Evolutionary conservation across 2,113 vertebrate genomes (phyloP), one percentile per base, ranked within the genome.

Genomic region (Erpornis zantholeuca): DNA sequence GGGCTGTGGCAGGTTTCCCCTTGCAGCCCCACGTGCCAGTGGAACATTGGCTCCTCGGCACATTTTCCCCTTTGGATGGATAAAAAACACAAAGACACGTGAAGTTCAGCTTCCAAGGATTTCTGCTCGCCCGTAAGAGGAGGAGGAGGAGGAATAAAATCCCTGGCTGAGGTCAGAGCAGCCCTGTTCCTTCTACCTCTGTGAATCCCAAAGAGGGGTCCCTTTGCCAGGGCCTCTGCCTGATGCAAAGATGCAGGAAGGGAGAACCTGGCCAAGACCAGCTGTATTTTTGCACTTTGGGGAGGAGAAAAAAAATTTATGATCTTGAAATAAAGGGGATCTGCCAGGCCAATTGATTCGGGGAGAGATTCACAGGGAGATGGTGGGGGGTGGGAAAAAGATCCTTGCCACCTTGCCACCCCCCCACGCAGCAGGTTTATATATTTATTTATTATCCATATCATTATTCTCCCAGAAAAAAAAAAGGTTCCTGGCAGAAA

Each of bases 31-130:
- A 38, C 0, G 0, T 73, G 91, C 88, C 95, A 95, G 68, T 45
- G 90, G 94, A 97, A 97, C 47, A 86, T 95, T 97, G 96, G 95
- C 95, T 96, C 23, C 42, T 57, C 9, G 0, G 53, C 6, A 1
- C 53, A 90, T 94, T 97, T 97, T 96, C 75, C 86, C 92, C 31
- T 90, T 47, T 70, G 16, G 2, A 17, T 12, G 52, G 42, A 77
- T 53, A 66, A 86, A 92, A 93, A 71, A 1, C 45, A 35, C 8
- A 69, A 50, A 94, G 82, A 63, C 68, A 90, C 22, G 2, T 80
- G 88, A 90, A 60, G 33, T 70, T 23, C 33, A 81, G 76, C 92
- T 96, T 77, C 76, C 92, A 94, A 77, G 88, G 82, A 38, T 73
- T 96, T 86, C 88, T 95, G 7, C 68, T 91, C 27, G 1, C 52